Base-by-base conservation (phyloP, 2,888 invertebrate genomes). In the Agrochola circellaris region DNA sequence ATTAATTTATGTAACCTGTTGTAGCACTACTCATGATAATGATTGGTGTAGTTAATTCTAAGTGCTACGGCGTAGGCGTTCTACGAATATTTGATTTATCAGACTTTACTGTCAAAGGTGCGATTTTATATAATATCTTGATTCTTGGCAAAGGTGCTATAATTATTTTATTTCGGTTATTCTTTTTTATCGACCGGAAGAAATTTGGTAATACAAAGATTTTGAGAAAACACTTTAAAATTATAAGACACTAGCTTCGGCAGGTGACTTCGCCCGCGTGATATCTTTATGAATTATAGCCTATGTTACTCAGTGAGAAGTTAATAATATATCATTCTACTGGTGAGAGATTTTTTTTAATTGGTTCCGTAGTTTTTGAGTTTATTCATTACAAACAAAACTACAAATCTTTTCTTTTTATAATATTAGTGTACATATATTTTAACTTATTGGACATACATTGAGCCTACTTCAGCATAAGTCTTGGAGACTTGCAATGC, bases 51-150 rank as follows among this genome's bases (percentile, higher is more conserved):
- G 45, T 54, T 48, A 56, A 17, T 45, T 34, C n/a, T 7, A 1
- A 66, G 42, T 71, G 78, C 78, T 77, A 78, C 78, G 78, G 58
- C 77, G 78, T 77, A 77, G 71, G n/a, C 51, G 42, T 20, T 34
- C 42, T 77, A 77, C 78, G 71, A 51, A 64, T 38, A 45, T 77
- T 45, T 48, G 15, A 73, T 54, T 54, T 54, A 54, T 54, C 8
- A 17, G 7, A 26, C 56, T 48, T 30, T 42, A 13, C 42, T 30
- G 0, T 11, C 7, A 30, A n/a, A 64, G 17, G 11, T 67, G 11
- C 15, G 17, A 67, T 54, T 72, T 17, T 17, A 1, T 15, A 20
- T 20, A 26, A 11, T 68, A 15, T 17, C 4, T 8, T n/a, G 8
- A 7, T 42, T 6, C 20, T 51, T 54, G 9, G 0, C 9, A 54